Percentiles rank a stretch among this genome's conserved stretches.
Evolutionary conservation across 1,140 invertebrate genomes (phyloP).

Genomic region (Aphelinus atriplicis): DNA sequence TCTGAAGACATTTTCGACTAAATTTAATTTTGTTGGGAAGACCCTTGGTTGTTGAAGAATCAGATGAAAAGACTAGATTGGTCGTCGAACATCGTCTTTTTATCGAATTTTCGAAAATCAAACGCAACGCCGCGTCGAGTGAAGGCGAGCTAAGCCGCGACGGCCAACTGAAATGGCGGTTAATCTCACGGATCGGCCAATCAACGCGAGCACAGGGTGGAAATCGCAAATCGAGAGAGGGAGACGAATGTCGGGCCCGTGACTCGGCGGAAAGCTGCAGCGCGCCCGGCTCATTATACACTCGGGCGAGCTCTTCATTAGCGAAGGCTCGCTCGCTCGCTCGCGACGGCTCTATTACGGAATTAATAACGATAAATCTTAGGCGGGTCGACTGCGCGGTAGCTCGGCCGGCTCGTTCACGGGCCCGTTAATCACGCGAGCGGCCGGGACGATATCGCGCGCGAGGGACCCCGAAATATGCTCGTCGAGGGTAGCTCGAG

Average conservation of each 20-base stretch:
- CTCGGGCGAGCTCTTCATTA: not conserved
- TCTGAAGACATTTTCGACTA: too few species aligned
- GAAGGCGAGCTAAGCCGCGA: too few species aligned
- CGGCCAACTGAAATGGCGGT: too few species aligned
- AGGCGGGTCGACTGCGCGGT: slow-evolving; percentile 41
- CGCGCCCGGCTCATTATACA: not conserved
- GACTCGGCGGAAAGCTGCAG: slow-evolving; percentile 30
- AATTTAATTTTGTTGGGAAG: too few species aligned
- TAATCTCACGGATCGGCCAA: slow-evolving; percentile 16
- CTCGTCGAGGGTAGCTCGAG: slow-evolving; percentile 51
- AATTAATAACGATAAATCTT: slow-evolving; percentile 66
- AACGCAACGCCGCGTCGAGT: too few species aligned
- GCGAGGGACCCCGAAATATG: slow-evolving; percentile 36
- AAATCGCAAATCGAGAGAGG: too few species aligned
- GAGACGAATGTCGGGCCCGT: slow-evolving; percentile 37
- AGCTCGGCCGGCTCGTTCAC: slow-evolving; percentile 60
- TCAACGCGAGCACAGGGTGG: slow-evolving; percentile 20
- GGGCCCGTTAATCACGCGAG: slow-evolving; percentile 59
- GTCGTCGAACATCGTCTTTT: too few species aligned
- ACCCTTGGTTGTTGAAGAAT: too few species aligned
- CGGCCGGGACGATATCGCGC: too few species aligned
- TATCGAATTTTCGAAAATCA: too few species aligned
- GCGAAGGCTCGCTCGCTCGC: not conserved
- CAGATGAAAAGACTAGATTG: too few species aligned
- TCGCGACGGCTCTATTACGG: slow-evolving; percentile 61